Base-by-base conservation (phyloP, 2,888 invertebrate species). In the Platerodrilus igneus region DNA sequence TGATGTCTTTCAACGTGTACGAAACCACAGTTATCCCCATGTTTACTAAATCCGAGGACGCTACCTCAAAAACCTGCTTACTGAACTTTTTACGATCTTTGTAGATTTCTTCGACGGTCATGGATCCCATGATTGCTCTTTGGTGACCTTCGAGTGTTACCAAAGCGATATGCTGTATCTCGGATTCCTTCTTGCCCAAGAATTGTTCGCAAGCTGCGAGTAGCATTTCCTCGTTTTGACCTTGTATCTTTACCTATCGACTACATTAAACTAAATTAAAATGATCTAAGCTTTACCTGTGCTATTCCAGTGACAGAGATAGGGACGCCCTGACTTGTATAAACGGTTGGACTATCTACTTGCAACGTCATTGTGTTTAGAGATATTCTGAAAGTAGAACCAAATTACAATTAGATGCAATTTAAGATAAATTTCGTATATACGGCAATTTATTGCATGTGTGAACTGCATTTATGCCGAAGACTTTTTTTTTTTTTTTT, bases 271-370 rank as follows among this genome's bases (percentile, higher is more conserved):
- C 11, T 3, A 10, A 14, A 13, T 9, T n/a, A 7, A 19, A 7
- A 8, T 27, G 11, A 19, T 10, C 2, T 35, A 15, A 6, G 10
- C 17, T 19, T 45, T 69, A 93, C 94, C 81, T 96, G 95, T 35
- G 96, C 96, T 57, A 96, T 94, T 48, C 95, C 95, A 18, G 94
- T 95, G 19, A 96, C 95, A 14, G 94, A 93, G 65, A 96, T 93
- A 11, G 95, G 93, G 15, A 96, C 95, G 37, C 95, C 95, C 70
- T 94, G 92, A 60, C 89, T 88, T 25, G 95, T 95, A 68, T 95
- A 95, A 4, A 96, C 95, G 35, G 90, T 91, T 5, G 92, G 91
- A 57, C 92, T 92, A 67, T 94, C 92, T 37, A 96, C 94, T 69
- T 91, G 89, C 35, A 96, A 77, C 2, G 95, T 96, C 93, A 96